Percentiles rank a stretch among this genome's conserved stretches.
These are phyloP conservation scores for Apodemia zela DNA, from an alignment of 2,888 invertebrate genomes.

Conservation along the genomic window DNA sequence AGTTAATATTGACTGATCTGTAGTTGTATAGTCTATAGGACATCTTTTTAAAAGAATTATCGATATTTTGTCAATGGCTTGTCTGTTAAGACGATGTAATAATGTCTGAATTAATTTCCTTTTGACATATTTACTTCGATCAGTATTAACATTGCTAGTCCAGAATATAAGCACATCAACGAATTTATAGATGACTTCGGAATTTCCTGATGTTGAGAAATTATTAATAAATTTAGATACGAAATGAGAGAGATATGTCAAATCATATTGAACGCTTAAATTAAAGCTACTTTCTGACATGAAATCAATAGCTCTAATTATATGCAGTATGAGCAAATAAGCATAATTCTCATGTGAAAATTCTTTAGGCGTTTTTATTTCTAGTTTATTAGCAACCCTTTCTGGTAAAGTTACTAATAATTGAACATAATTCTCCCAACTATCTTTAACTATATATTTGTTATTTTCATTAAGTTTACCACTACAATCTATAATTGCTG, in stretches of 20 bases:
- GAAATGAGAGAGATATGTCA: slow-evolving; percentile 74
- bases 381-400: slow-evolving; percentile 84
- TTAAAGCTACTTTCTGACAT: slow-evolving; percentile 63
- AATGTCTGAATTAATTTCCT: slow-evolving; percentile 71
- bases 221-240: slow-evolving; percentile 82
- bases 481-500: slow-evolving; percentile 63
- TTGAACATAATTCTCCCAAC: slow-evolving; percentile 81
- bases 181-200: slow-evolving; percentile 70
- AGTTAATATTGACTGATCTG: slow-evolving; percentile 59
- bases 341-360: slow-evolving; percentile 81
- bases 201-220: slow-evolving; percentile 68
- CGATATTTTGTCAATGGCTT: slow-evolving; percentile 80
- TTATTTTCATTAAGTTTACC: slow-evolving; percentile 29
- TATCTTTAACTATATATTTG: slow-evolving; percentile 35
- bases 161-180: slow-evolving; percentile 78
- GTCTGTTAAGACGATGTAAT: slow-evolving; percentile 76
- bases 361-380: slow-evolving; percentile 75
- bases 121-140: slow-evolving; percentile 53
- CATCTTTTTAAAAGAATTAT: slow-evolving; percentile 77
- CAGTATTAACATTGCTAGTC: slow-evolving; percentile 50
- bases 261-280: slow-evolving; percentile 49
- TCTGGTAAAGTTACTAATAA: slow-evolving; percentile 84
- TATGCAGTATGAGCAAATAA: slow-evolving; percentile 80
- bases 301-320: slow-evolving; percentile 82
- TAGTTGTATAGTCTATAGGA: slow-evolving; percentile 59